Evolutionary conservation across 2,797 vertebrate species (phyloP).

Genomic region (Clarias fuscus): DNA sequence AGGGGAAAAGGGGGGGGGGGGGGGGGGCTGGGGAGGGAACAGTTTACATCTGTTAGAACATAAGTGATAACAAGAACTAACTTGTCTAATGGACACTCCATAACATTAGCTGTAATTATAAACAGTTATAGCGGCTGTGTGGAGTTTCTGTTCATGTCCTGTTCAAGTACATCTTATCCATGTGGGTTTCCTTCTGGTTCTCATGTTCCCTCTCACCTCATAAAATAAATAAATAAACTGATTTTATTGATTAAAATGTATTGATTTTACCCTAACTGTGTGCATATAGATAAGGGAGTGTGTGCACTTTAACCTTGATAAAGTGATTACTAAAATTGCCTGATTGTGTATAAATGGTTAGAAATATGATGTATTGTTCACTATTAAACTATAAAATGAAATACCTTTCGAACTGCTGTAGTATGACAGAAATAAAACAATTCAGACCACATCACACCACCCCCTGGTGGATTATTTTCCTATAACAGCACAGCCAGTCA

Average conservation of each 20-base stretch:
- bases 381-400: background rate
- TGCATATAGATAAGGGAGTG: too few species aligned
- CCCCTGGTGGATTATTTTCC: slow-evolving; percentile 12
- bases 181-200: background rate
- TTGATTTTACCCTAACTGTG: background rate
- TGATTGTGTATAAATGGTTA: background rate
- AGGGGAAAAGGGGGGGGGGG: background rate
- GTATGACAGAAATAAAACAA: slow-evolving; percentile 1
- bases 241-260: too few species aligned
- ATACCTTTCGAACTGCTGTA: background rate
- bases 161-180: background rate
- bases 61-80: slow-evolving; percentile 1
- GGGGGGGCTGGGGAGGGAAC: background rate
- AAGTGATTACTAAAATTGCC: background rate
- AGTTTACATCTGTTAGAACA: background rate
- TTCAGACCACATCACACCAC: background rate
- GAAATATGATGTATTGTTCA: background rate
- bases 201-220: background rate
- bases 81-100: background rate
- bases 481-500: slow-evolving; percentile 8
- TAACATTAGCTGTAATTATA: background rate
- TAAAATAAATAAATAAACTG: background rate
- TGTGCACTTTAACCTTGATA: background rate
- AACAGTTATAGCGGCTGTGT: background rate
- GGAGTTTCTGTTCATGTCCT: background rate